Percentiles rank a stretch among this genome's conserved stretches.
phyloP scores from a whole-genome alignment of 2,113 vertebrate genomes.

The Lampris incognitus region DNA sequence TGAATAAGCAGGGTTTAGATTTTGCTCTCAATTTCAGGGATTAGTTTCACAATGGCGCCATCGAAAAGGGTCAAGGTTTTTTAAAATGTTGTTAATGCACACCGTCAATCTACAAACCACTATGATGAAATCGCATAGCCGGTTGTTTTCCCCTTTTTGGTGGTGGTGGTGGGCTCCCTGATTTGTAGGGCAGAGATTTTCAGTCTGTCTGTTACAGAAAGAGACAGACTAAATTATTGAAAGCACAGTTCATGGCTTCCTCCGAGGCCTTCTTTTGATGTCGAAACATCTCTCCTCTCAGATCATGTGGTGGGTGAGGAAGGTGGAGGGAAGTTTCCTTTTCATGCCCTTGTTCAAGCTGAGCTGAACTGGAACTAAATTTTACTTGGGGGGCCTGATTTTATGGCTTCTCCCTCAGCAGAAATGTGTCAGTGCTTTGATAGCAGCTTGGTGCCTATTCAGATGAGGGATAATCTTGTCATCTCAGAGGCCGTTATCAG shows the following conservation, averaged over 20 bases:
- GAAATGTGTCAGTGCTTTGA: constrained; percentile 14
- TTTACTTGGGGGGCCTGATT: background rate
- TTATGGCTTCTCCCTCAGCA: constrained; percentile 6
- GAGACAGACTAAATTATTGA: background rate
- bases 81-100: too few relatives aligned
- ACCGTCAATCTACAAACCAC: too few relatives aligned
- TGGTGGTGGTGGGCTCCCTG: background rate
- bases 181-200: background rate
- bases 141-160: background rate
- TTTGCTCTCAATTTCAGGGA: too few relatives aligned
- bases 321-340: background rate
- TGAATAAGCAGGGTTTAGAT: too few relatives aligned
- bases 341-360: background rate
- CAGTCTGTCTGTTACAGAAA: background rate
- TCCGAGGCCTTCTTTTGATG: background rate
- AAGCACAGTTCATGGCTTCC: background rate
- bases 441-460: background rate
- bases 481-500: constrained; percentile 9
- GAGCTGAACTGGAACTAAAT: constrained; percentile 21
- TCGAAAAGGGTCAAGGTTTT: too few relatives aligned
- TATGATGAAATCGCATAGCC: background rate
- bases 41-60: too few relatives aligned
- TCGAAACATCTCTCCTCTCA: background rate
- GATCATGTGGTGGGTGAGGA: background rate
- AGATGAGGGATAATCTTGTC: constrained; percentile 19